These are phyloP conservation scores for Brachionus asplanchnoidis DNA, from an alignment of 1,140 invertebrate species.

Conservation along the genomic window DNA sequence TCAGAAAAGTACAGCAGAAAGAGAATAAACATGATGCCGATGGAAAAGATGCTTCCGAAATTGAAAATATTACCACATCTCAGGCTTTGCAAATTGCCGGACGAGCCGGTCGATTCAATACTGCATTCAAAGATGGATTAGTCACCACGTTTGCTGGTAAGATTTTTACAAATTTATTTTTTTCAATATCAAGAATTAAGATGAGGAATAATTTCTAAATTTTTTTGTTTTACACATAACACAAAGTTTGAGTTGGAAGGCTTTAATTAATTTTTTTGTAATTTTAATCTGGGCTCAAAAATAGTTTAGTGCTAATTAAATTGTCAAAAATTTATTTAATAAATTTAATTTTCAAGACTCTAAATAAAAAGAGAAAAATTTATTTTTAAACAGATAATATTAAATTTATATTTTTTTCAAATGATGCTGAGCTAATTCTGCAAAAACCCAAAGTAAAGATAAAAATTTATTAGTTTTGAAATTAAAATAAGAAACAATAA, in stretches of 20 bases:
- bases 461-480: too few species aligned
- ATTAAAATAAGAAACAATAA: too few species aligned
- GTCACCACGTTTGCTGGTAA: constrained; percentile 74
- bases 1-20: constrained; percentile 81
- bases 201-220: neutral
- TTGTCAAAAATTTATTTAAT: too few species aligned
- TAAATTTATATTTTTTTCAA: too few species aligned
- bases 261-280: too few species aligned
- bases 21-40: constrained; percentile 86
- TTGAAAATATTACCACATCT: constrained; percentile 81
- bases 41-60: constrained; percentile 84
- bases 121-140: constrained; percentile 64
- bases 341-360: too few species aligned
- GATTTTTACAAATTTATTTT: neutral
- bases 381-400: too few species aligned
- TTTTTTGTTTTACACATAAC: neutral
- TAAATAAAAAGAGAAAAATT: too few species aligned
- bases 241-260: neutral
- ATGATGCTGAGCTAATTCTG: too few species aligned
- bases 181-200: neutral
- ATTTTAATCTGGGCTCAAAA: too few species aligned
- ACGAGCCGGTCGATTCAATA: constrained; percentile 67
- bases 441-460: too few species aligned
- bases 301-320: too few species aligned
- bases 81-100: constrained; percentile 92